A percentile compares a stretch with the other conserved stretches of the same genome.
These are phyloP conservation scores for Thereva nobilitata DNA, from an alignment of 2,888 invertebrate species.

Conservation along the genomic window DNA sequence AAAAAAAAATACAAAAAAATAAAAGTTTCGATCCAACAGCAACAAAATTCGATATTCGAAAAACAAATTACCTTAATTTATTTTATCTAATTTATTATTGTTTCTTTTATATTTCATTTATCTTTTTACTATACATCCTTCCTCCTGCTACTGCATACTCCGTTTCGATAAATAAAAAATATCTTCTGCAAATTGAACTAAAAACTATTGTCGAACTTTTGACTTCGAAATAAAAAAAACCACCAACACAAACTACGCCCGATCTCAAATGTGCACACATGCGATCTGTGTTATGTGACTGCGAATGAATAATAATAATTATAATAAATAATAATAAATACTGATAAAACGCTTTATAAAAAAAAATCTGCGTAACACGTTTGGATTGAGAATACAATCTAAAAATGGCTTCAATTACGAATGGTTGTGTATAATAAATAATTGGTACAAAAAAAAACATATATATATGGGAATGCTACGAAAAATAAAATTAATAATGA, in stretches of 20 bases:
- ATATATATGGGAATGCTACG: no score
- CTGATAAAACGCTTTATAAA: no score
- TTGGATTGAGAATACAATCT: no score
- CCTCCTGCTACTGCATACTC: conserved; percentile 14
- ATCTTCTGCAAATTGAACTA: conserved; percentile 13
- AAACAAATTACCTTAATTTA: conserved; percentile 18
- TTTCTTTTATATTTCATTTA: conserved; percentile 30
- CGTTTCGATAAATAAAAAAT: conserved; percentile 1
- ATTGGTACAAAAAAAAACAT: no score
- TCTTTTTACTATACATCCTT: conserved; percentile 23
- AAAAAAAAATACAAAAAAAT: not conserved
- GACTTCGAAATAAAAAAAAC: conserved; percentile 1
- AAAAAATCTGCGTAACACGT: conserved; percentile 6
- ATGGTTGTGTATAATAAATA: no score
- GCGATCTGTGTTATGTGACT: conserved; percentile 18
- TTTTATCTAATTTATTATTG: conserved; percentile 21
- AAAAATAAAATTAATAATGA: no score
- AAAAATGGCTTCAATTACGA: no score
- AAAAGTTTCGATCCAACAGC: conserved; percentile 4
- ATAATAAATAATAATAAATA: not conserved
- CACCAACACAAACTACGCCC: not conserved
- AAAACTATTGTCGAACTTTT: not conserved
- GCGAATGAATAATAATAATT: conserved; percentile 17
- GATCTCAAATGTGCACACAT: conserved; percentile 7
- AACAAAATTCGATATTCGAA: conserved; percentile 13